Base-by-base conservation (phyloP, 1,140 invertebrate species). In the Heliconius himera region DNA sequence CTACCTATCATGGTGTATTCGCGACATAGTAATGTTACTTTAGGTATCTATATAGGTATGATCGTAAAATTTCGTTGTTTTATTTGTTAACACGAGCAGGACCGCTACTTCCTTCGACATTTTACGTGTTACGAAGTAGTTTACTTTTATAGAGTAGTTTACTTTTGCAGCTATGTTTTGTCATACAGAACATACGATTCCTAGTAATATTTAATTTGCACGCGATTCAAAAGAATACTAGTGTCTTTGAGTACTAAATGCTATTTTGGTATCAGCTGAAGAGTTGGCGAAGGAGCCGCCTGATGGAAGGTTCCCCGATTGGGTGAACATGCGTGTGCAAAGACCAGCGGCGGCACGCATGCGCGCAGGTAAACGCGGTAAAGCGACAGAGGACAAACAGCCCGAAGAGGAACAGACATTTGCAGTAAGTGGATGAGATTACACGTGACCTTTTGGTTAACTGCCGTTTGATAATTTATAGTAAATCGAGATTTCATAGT, bases 201-300 rank as follows among this genome's bases (percentile, higher is more conserved):
- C 16, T 51, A 79, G 77, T 77, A 70, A 80, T 80, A 71, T 77
- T 38, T 80, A 77, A 73, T 76, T 79, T 33, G 33, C 80, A 83
- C 78, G 80, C 81, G 71, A 78, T 78, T 77, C 78, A 56, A 75
- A 78, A 81, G 70, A 3, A 54, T 51, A 16, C 16, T 51, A 6
- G 6, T 20, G 20, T 51, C 13, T 46, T 46, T 46, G 3, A 51
- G 6, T 8, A 51, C 16, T 51, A 51, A 20, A 11, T 46, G 41
- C 20, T 76, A 71, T 73, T 76, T 76, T 89, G 26, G 81, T 83
- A 38, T 29, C 83, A 95, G 94, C 93, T 74, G 89, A 89, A 71
- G 89, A 95, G 66, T 84, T 95, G 74, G 88, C 90, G 18, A 92
- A 91, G 66, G 94, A 94, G 77, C 94, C 94, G 4, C 93, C 94